Percentiles rank a stretch among this genome's conserved stretches.
phyloP scores from a whole-genome alignment of 2,888 invertebrate species.

The Automeris io region DNA sequence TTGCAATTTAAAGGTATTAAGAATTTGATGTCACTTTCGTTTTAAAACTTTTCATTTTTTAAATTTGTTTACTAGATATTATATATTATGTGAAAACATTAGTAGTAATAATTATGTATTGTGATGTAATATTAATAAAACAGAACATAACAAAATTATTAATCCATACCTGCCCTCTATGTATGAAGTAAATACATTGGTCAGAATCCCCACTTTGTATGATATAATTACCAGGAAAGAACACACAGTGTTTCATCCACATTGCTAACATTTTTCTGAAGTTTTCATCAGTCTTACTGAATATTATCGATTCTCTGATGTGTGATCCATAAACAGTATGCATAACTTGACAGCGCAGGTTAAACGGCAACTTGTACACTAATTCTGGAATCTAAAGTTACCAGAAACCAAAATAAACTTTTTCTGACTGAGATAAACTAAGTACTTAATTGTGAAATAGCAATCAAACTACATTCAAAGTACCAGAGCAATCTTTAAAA shows the following conservation, averaged over 20 bases:
- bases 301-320: constrained; percentile 67
- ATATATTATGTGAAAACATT: neutral
- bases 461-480: too few relatives aligned
- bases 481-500: too few relatives aligned
- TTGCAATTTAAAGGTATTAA: constrained; percentile 12
- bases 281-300: constrained; percentile 62
- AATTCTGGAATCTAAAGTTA: constrained; percentile 52
- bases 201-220: constrained; percentile 74
- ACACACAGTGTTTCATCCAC: constrained; percentile 69
- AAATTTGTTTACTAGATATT: neutral
- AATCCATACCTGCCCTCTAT: constrained; percentile 64
- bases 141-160: neutral
- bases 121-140: too few relatives aligned
- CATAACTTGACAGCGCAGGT: constrained; percentile 67
- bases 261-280: constrained; percentile 68
- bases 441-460: too few relatives aligned
- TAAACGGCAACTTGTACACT: constrained; percentile 54
- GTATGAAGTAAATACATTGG: constrained; percentile 76
- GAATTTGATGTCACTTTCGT: neutral
- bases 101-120: too few relatives aligned
- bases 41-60: neutral
- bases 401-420: neutral
- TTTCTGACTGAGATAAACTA: too few relatives aligned
- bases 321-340: constrained; percentile 68
- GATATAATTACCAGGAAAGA: constrained; percentile 75